phyloP scores from a whole-genome alignment of 2,797 vertebrate genomes.

The Salmo trutta region DNA sequence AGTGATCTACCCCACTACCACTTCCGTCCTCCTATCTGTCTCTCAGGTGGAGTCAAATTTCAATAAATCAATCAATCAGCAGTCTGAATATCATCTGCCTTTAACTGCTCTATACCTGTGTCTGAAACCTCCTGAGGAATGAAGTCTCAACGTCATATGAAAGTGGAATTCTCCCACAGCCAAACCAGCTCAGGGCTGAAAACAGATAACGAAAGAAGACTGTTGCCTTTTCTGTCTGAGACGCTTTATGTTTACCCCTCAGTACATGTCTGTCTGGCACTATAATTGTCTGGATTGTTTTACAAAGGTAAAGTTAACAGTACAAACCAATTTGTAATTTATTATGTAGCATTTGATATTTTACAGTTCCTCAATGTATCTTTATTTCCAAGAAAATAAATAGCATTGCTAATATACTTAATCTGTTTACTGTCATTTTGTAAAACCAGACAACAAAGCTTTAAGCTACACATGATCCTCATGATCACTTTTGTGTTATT shows the following conservation, averaged over 20 bases:
- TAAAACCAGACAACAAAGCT: not conserved
- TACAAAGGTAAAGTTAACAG: not conserved
- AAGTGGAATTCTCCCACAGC: not conserved
- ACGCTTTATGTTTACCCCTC: not conserved
- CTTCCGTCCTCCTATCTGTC: not conserved
- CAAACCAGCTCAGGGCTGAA: not conserved
- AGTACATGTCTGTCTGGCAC: not conserved
- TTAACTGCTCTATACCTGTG: not conserved
- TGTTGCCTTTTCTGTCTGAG: not conserved
- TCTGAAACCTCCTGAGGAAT: not conserved
- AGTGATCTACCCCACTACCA: not conserved
- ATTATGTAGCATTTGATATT: not conserved
- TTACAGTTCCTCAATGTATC: not conserved
- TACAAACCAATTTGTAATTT: not conserved
- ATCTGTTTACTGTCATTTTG: no score
- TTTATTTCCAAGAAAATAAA: not conserved
- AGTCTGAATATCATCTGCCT: not conserved
- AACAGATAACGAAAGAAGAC: not conserved
- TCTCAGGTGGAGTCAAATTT: not conserved
- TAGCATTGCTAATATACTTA: not conserved
- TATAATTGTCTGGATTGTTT: not conserved
- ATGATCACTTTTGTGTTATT: not conserved
- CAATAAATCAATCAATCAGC: not conserved
- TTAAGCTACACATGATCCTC: not conserved
- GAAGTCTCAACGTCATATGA: not conserved